Evolutionary conservation across 2,797 vertebrate species (phyloP).

Genomic region (Amphiprion clarkii): DNA sequence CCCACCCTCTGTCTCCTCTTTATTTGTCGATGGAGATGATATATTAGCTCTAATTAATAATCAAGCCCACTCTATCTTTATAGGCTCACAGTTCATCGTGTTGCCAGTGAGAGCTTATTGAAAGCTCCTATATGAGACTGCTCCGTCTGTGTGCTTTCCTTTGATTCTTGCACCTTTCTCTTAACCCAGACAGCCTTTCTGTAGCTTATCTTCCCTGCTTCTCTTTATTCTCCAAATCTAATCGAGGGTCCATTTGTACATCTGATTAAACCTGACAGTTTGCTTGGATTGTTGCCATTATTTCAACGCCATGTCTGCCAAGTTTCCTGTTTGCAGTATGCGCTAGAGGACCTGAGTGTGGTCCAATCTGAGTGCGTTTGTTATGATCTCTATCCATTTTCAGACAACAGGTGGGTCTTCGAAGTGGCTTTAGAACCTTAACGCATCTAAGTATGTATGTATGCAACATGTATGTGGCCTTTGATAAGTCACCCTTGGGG

Average conservation of each 20-base stretch:
- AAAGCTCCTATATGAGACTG: slow-evolving; percentile 28
- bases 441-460: slow-evolving; percentile 14
- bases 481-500: slow-evolving; percentile 2
- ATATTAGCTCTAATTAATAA: slow-evolving; percentile 78
- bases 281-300: slow-evolving; percentile 30
- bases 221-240: slow-evolving; percentile 40
- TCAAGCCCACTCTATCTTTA: slow-evolving; percentile 49
- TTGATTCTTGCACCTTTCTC: slow-evolving; percentile 4
- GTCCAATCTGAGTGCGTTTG: slow-evolving; percentile 32
- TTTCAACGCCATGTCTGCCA: slow-evolving; percentile 40
- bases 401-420: slow-evolving; percentile 24
- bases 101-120: slow-evolving; percentile 32
- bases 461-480: slow-evolving; percentile 14
- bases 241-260: slow-evolving; percentile 45
- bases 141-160: slow-evolving; percentile 1
- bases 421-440: slow-evolving; percentile 1
- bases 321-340: slow-evolving; percentile 33
- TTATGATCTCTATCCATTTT: slow-evolving; percentile 36
- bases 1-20: slow-evolving; percentile 34
- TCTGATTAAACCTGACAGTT: slow-evolving; percentile 51
- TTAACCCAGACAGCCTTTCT: slow-evolving; percentile 6
- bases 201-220: slow-evolving; percentile 1
- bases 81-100: slow-evolving; percentile 51
- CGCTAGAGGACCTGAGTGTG: slow-evolving; percentile 9
- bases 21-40: slow-evolving; percentile 57